A percentile compares a stretch with the other conserved stretches of the same genome.
Evolutionary conservation across 2,797 vertebrate genomes (phyloP).

Genomic region (Falco peregrinus): DNA sequence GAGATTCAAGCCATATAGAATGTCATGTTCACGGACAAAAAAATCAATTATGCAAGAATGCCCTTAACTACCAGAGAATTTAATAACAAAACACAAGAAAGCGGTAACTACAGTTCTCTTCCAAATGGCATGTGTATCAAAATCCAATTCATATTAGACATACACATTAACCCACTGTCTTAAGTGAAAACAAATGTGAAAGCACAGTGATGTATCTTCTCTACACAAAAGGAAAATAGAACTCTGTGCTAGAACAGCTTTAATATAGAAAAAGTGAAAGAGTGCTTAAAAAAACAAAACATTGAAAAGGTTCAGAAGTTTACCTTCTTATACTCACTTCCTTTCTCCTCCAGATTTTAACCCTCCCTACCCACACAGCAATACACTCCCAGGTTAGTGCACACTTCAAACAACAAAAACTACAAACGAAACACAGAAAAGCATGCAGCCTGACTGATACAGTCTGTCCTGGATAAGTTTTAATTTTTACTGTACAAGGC

Average conservation of each 20-base stretch:
- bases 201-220: background rate
- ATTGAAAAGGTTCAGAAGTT: background rate
- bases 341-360: background rate
- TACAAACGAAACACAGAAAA: background rate
- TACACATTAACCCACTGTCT: background rate
- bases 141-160: background rate
- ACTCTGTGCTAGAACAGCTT: background rate
- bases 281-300: background rate
- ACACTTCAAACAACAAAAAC: background rate
- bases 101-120: background rate
- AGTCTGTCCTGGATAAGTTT: background rate
- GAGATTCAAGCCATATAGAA: background rate
- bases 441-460: background rate
- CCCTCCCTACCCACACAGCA: background rate
- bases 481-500: background rate
- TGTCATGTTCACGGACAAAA: background rate
- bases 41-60: background rate
- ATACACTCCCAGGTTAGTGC: background rate
- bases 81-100: background rate
- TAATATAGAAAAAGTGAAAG: background rate
- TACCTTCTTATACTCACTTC: background rate
- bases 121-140: background rate
- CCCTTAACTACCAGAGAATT: background rate
- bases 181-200: background rate
- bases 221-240: background rate